Evolutionary conservation across 2,888 invertebrate species (phyloP), one percentile per base, ranked within the genome.

Genomic region (Polyommatus icarus): DNA sequence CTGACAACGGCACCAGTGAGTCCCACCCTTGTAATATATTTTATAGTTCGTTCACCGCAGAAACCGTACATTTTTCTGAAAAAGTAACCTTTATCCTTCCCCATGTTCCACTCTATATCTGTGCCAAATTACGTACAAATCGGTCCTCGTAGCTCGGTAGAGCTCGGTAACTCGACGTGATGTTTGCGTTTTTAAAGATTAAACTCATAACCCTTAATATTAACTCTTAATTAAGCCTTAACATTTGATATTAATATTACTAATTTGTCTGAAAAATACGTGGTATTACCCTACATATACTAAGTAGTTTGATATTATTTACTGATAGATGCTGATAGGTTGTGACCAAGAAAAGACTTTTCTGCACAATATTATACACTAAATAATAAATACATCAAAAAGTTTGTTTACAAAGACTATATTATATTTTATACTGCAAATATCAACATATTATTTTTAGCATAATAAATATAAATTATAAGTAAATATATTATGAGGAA

Each of bases 1-100:
- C 94, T 80, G 94, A 94, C 82, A 91, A 86, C 82, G 85, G 90
- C 79, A 89, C 85, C 82, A 91, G 94, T 94, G 83, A 92, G 94
- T 92, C 81, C 46, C 8, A 61, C 20, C 12, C 20, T 8, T 59
- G 20, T 10, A 57, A 18, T 57, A 57, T n/a, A n/a, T n/a, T 18
- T 59, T 59, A 10, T 8, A 8, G 20, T 54, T 6, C 18, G 4
- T 18, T 18, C 18, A 5, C 1, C 46, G 46, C 1, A 12, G 59
- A 5, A 59, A 20, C 8, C 59, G 7, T 59, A 54, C 4, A 18
- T 18, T 18, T 54, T 54, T 5, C 18, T 54, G 18, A 54, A 50
- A 50, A 50, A 50, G 3, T 1, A 15, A 4, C 15, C 50, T 50
- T 4, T 50, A 15, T 50, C 4, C 50, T 50, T 12, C 4, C 50